Conservation (phyloP, 2,113 vertebrate species). For the Australoheros scitulus region DNA sequence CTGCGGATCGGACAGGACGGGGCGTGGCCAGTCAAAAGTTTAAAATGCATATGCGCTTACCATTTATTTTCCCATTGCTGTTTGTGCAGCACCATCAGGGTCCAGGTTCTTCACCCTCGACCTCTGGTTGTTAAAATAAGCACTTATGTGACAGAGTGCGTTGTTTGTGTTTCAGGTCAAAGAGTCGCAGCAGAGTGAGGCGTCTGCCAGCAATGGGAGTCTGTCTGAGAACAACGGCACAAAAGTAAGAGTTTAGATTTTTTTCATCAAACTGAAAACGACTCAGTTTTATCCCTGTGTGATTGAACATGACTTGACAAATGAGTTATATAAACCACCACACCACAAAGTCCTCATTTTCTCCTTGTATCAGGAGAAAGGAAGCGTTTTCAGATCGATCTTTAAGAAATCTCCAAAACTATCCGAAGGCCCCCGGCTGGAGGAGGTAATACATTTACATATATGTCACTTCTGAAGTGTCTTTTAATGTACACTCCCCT, state of each 20-base stretch:
- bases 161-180: neutral
- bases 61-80: neutral
- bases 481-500: neutral
- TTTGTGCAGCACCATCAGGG: too few species aligned
- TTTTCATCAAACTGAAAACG: neutral
- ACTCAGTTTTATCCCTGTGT: neutral
- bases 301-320: neutral
- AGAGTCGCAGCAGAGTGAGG: neutral
- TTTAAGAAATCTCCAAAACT: slow-evolving; percentile 57
- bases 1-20: too few species aligned
- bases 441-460: slow-evolving; percentile 20
- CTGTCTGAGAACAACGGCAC: slow-evolving; percentile 21
- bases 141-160: neutral
- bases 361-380: slow-evolving; percentile 31
- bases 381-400: slow-evolving; percentile 40
- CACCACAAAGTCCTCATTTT: neutral
- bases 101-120: neutral
- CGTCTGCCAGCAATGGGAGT: slow-evolving; percentile 14
- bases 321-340: neutral
- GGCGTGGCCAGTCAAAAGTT: neutral
- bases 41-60: neutral
- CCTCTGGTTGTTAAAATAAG: neutral
- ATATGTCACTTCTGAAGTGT: neutral
- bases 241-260: slow-evolving; percentile 13
- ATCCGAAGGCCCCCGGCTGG: slow-evolving; percentile 4